phyloP scores from a whole-genome alignment of 2,888 invertebrate genomes.

The Loripinus fragilis region DNA sequence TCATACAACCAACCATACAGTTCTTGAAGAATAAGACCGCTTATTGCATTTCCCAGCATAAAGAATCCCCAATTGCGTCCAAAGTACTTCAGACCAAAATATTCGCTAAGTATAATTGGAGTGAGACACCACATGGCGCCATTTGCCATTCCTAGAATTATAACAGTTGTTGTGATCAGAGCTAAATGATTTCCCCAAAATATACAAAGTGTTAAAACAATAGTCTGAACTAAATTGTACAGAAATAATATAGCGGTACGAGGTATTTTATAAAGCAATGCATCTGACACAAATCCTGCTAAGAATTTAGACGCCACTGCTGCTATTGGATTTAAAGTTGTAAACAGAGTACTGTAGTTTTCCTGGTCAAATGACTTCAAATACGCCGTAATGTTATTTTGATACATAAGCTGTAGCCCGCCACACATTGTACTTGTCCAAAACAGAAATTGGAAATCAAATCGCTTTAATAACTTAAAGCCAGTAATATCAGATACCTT shows the following conservation, averaged over 20 bases:
- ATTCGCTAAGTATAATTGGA: conserved; percentile 70
- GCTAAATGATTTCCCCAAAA: conserved; percentile 62
- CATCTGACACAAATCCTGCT: conserved; percentile 66
- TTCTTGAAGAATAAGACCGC: conserved; percentile 62
- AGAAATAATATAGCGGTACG: conserved; percentile 56
- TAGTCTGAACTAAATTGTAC: conserved; percentile 57
- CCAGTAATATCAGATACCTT: conserved; percentile 58
- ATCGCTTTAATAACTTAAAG: conserved; percentile 48
- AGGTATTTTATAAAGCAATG: conserved; percentile 59
- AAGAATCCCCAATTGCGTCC: conserved; percentile 70
- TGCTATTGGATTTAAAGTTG: conserved; percentile 62
- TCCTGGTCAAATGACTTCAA: conserved; percentile 64
- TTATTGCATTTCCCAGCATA: conserved; percentile 68
- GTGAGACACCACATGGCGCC: conserved; percentile 71
- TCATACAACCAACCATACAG: conserved; percentile 67
- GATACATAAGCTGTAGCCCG: conserved; percentile 66
- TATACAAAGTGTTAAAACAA: conserved; percentile 52
- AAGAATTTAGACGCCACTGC: conserved; percentile 63
- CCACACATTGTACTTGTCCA: conserved; percentile 67
- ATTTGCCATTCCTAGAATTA: conserved; percentile 65
- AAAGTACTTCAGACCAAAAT: conserved; percentile 69
- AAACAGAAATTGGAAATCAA: conserved; percentile 66
- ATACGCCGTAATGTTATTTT: conserved; percentile 66
- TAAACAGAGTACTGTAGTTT: conserved; percentile 62
- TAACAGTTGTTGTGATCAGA: conserved; percentile 51